Base-by-base conservation (phyloP, 2,888 invertebrate species). In the Drosophila picticornis region DNA sequence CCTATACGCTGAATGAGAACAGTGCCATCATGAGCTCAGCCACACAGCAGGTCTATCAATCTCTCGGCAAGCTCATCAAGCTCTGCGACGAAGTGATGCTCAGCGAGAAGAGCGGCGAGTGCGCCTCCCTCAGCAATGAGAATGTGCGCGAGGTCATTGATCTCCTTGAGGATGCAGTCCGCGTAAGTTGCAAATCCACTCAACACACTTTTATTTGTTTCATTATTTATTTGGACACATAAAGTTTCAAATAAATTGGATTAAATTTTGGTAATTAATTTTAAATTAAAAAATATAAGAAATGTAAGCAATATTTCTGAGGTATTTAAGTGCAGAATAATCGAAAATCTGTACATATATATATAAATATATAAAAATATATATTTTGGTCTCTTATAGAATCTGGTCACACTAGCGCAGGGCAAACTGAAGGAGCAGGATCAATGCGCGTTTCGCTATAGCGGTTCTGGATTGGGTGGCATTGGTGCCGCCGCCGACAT, bases 61-160 rank as follows among this genome's bases (percentile, higher is more conserved):
- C 97, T 77, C 94, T 98, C 75, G 98, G 97, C 5, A 96, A 96
- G 94, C 94, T 98, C 82, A 96, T 98, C 85, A 96, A 97, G 88
- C 95, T 98, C 79, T 98, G 98, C 93, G 98, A 98, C 93, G 97
- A 98, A 93, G 96, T 97, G 59, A 95, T 98, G 75, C 94, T 97
- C 48, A 96, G 96, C 79, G 96, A 96, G 84, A 86, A 83, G 67
- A 87, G 88, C 72, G 90, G 89, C 57, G 91, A 92, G 53, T 93
- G 93, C 76, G 91, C 92, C 68, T 91, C 95, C 34, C 91, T 95
- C 52, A 94, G 95, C 89, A 94, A 95, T 73, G 95, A 95, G 84
- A 95, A 95, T 90, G 96, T 96, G 52, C 94, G 94, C 34, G 95
- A 96, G 90, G 95, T 97, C 60, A 95, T 97, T 57, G 94, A 95